Base-by-base conservation (phyloP, 1,140 invertebrate genomes). In the Leucophenga varia region DNA sequence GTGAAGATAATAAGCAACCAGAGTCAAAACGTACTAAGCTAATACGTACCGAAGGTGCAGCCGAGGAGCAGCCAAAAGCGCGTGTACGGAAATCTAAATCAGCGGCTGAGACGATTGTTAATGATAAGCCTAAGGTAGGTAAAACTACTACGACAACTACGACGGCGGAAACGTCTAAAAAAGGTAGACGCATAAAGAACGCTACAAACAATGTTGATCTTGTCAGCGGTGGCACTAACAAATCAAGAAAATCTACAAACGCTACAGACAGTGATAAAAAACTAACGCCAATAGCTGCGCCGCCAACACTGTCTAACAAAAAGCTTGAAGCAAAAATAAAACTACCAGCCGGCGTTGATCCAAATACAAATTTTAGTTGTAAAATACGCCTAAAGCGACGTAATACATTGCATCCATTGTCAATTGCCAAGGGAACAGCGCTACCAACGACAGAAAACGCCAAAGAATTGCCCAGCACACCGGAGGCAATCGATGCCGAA, bases 261-360 rank as follows among this genome's bases (percentile, higher is more conserved):
- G n/a, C 25, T 8, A 8, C 25, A 30, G 7, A n/a, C 25, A 30
- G 25, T 30, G 25, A n/a, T 8, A 30, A 30, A n/a, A 30, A 30
- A 30, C 25, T 30, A 30, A 30, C 7, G n/a, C 7, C 12, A n/a
- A 30, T n/a, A 30, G 25, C 25, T 30, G 18, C 74, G 34, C 71
- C 74, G 52, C 49, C 75, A 47, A 44, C n/a, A 53, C 20, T 34
- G 41, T 20, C 30, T 13, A 21, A 21, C 20, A 40, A 48, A 21
- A 34, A 78, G 74, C 61, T 77, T 64, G 55, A 78, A 53, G 17
- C 58, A 59, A 78, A 61, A 20, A 68, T 72, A 2, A 72, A 69
- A 34, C 34, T 72, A 5, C 69, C 69, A 1, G 69, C 69, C 8
- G 69, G 69, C 10, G 40, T 72, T 6, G 69, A 72, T 55, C 69